Base-by-base conservation (phyloP, 2,113 vertebrate genomes). In the Peromyscus californicus region DNA sequence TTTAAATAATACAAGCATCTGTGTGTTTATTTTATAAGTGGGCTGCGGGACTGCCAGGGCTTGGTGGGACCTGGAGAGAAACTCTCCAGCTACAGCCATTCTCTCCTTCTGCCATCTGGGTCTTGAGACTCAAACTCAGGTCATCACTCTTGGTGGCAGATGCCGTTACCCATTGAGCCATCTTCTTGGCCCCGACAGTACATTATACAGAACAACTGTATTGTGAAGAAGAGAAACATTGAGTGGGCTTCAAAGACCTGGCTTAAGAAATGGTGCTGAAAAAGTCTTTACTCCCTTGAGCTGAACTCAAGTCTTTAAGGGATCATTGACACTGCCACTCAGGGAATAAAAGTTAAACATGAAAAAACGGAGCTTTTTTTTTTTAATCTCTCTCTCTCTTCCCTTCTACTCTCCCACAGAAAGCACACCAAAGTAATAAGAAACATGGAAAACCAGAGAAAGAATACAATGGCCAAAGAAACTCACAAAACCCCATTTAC, bases 301-400 rank as follows among this genome's bases (percentile, higher is more conserved):
- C 42, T 87, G 54, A 90, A 74, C 82, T 67, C 61, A 96, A 94
- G 89, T 86, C 78, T 86, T 83, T 84, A 94, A 65, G 86, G 95
- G 74, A 83, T n/a, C 24, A 63, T 76, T 83, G 80, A 74, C 63
- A 93, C 42, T 70, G 86, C 63, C 22, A 29, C 82, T 93, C 75
- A 86, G 83, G 87, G 74, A 97, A 95, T 79, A 84, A 59, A 89
- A 95, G 93, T 57, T 74, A 97, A 87, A 91, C 15, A 78, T 31
- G 10, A 17, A 21, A 75, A 36, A 69, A 80, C 39, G 90, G 80
- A 86, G 67, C 1, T 24, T 7, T 89, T 80, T 69, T 33, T 33
- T 59, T 59, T 54, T 54, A n/a, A n/a, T 48, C 10, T 67, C 65
- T 83, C 67, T 69, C 24, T 67, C 36, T 83, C 29, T 7, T 51